phyloP scores from a whole-genome alignment of 2,113 vertebrate species.

The Hydrolagus affinis region DNA sequence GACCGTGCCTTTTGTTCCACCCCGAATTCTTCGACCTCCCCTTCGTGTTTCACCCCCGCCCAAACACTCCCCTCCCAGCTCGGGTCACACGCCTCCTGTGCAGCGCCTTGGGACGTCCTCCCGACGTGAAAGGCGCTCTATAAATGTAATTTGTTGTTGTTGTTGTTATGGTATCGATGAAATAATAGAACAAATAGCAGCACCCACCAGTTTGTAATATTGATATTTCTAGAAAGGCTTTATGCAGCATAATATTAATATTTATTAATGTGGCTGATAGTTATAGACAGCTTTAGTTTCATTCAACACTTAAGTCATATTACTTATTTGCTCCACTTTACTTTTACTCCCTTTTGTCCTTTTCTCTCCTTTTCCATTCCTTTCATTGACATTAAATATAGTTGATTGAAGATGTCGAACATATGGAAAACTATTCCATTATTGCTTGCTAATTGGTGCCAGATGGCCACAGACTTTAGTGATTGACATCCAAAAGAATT shows the following conservation, averaged over 20 bases:
- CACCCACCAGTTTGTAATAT: not conserved
- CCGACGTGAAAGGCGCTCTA: too few relatives aligned
- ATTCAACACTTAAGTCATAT: not conserved
- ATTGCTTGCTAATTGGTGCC: not conserved
- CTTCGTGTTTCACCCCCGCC: too few relatives aligned
- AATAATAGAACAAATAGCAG: not conserved
- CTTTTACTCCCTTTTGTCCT: not conserved
- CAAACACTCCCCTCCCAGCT: too few relatives aligned
- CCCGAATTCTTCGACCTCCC: too few relatives aligned
- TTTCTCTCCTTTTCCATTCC: not conserved
- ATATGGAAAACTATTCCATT: not conserved
- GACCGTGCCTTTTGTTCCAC: too few relatives aligned
- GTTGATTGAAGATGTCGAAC: not conserved
- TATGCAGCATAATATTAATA: not conserved
- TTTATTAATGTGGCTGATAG: not conserved
- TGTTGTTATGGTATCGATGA: not conserved
- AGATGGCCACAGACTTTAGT: not conserved
- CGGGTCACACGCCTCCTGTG: too few relatives aligned
- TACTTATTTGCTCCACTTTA: not conserved
- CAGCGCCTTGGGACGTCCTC: too few relatives aligned
- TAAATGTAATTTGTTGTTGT: too few relatives aligned
- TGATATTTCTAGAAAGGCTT: not conserved
- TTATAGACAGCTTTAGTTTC: not conserved
- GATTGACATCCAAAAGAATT: not conserved
- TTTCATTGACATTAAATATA: not conserved